Evolutionary conservation across 1,140 invertebrate genomes (phyloP), one percentile per base, ranked within the genome.

Genomic region (Zophobas morio): DNA sequence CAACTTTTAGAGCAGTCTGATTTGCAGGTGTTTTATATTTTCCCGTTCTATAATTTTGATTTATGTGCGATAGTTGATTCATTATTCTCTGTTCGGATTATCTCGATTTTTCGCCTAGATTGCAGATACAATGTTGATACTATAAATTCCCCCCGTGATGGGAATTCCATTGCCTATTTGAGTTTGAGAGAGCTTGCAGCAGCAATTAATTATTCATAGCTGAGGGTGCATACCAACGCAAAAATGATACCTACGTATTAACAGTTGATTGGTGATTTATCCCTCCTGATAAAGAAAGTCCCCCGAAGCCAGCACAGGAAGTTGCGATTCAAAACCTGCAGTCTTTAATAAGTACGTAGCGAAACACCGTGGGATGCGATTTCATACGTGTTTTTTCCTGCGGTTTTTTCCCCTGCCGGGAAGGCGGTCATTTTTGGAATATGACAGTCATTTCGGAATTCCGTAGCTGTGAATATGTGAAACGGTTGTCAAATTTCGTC

Each of bases 361-460:
- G 3, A 46, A 46, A 4, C 6, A 46, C 42, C 42, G 42, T 46
- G 42, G 42, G 42, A 46, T 3, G 42, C 6, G 42, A 20, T 20
- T 20, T 20, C 42, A 46, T 46, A 8, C 42, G 42, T 46, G 42
- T 46, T 3, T 4, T 46, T 46, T 4, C 42, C 6, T 46, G 3
- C 6, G 6, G 42, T 8, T 4, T 46, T 46, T 46, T 46, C 6
- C 3, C 3, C 42, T 3, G 42, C 6, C 20, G 20, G 6, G 6
- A 46, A 46, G 6, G 3, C 3, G 42, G 42, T 46, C 42, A 46
- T 46, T 46, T 46, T 3, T 20, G 56, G 3, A 39, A 37, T 60
- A 60, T 60, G 35, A 60, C 56, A 8, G 56, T 60, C 35, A 70
- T 54, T 75, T 78, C 6, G 60, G 40, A 60, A 76, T 39, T 73